Conservation (phyloP, 2,113 vertebrate genomes). For the Phaethornis superciliosus region DNA sequence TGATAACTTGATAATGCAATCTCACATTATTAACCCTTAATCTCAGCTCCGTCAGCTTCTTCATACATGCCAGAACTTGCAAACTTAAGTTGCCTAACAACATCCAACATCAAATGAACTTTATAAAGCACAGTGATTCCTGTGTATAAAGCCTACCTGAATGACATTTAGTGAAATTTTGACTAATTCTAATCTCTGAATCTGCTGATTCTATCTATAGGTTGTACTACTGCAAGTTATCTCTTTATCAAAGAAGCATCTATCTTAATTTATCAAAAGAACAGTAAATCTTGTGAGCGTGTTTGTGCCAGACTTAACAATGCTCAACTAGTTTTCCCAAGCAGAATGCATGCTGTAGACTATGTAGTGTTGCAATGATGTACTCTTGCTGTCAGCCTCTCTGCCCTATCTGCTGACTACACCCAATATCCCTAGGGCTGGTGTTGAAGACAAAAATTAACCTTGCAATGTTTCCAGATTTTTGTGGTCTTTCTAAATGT, state of each 20-base stretch:
- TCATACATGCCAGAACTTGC: background rate
- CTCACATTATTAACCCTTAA: background rate
- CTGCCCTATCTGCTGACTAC: background rate
- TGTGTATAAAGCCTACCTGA: background rate
- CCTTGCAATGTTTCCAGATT: background rate
- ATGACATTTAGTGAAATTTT: background rate
- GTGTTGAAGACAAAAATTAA: background rate
- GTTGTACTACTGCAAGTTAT: background rate
- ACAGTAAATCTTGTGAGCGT: background rate
- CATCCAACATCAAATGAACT: background rate
- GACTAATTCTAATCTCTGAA: background rate
- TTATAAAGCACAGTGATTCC: background rate
- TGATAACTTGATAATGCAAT: background rate
- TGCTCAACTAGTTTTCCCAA: background rate
- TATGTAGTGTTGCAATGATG: background rate
- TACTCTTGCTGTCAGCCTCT: background rate
- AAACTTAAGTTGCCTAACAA: background rate
- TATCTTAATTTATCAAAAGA: background rate
- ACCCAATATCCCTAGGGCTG: background rate
- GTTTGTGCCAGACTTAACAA: background rate
- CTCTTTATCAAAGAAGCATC: background rate
- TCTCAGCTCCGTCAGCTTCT: background rate
- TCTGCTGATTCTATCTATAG: background rate
- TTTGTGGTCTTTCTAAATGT: background rate
- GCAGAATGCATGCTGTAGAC: too few species aligned